Evolutionary conservation across 2,888 invertebrate genomes (phyloP).

Genomic region (Limnephilus auricula): DNA sequence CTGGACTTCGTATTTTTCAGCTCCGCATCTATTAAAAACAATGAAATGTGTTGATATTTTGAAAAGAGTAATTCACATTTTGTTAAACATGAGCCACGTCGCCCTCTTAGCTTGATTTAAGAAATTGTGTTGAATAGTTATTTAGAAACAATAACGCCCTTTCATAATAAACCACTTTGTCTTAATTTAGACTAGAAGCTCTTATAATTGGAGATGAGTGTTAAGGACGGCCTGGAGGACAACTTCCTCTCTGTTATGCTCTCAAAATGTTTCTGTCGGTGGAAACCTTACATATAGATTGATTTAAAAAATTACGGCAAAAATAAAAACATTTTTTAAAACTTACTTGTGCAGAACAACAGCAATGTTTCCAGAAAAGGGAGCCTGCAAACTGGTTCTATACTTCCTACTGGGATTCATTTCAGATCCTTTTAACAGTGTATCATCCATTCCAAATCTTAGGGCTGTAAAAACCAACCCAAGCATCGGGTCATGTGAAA

Average conservation of each 20-base stretch:
- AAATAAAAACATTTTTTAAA: constrained; percentile 43
- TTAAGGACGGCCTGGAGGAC: too few relatives aligned
- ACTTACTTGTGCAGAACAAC: constrained; percentile 86
- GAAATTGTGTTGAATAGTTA: too few relatives aligned
- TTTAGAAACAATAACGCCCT: too few relatives aligned
- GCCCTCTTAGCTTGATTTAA: too few relatives aligned
- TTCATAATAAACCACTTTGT: too few relatives aligned
- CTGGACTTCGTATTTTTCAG: constrained; percentile 54
- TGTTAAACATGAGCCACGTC: neutral
- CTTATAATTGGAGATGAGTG: too few relatives aligned
- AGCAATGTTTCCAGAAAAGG: constrained; percentile 85
- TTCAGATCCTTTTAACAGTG: constrained; percentile 74
- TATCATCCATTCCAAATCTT: constrained; percentile 80
- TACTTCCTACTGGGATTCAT: constrained; percentile 78
- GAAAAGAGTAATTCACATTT: neutral
- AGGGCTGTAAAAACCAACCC: constrained; percentile 81
- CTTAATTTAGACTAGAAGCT: too few relatives aligned
- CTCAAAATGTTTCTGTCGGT: too few relatives aligned
- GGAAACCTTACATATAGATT: too few relatives aligned
- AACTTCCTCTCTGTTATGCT: too few relatives aligned
- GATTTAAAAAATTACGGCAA: too few relatives aligned
- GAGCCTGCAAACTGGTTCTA: constrained; percentile 82
- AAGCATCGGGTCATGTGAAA: constrained; percentile 82
- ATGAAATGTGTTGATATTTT: neutral
- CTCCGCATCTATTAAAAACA: neutral